Conservation (phyloP, 1,140 invertebrate genomes). For the Cydia fagiglandana region DNA sequence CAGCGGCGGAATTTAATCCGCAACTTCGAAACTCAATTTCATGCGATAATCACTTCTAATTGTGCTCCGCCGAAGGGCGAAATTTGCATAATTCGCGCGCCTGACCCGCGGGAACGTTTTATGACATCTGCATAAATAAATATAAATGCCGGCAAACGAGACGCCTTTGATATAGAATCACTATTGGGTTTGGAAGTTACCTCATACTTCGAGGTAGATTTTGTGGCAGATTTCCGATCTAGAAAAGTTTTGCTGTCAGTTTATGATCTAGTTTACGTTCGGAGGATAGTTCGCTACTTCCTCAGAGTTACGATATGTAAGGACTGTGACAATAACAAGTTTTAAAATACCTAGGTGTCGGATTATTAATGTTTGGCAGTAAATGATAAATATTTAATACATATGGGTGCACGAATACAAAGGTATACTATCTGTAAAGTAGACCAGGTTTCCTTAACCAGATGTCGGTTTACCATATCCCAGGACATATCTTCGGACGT, state of each 20-base stretch:
- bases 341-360: neutral
- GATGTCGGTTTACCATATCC: too few relatives aligned
- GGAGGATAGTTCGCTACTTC: neutral
- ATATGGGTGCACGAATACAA: too few relatives aligned
- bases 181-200: conserved; percentile 38
- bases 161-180: conserved; percentile 39
- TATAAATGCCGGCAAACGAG: conserved; percentile 47
- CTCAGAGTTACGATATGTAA: neutral
- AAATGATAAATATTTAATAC: neutral
- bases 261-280: conserved; percentile 20
- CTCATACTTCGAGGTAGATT: conserved; percentile 28
- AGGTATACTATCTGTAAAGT: too few relatives aligned
- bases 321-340: neutral
- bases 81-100: conserved; percentile 61
- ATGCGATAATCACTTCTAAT: conserved; percentile 62
- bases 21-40: conserved; percentile 52
- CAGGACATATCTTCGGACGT: too few relatives aligned
- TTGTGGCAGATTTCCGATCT: conserved; percentile 16
- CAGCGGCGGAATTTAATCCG: conserved; percentile 37
- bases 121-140: conserved; percentile 61
- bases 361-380: neutral
- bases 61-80: conserved; percentile 53
- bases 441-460: too few relatives aligned
- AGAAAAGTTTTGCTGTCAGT: conserved; percentile 9
- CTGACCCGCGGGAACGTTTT: conserved; percentile 49